Base-by-base conservation (phyloP, 2,888 invertebrate species). In the Junonia oenone region DNA sequence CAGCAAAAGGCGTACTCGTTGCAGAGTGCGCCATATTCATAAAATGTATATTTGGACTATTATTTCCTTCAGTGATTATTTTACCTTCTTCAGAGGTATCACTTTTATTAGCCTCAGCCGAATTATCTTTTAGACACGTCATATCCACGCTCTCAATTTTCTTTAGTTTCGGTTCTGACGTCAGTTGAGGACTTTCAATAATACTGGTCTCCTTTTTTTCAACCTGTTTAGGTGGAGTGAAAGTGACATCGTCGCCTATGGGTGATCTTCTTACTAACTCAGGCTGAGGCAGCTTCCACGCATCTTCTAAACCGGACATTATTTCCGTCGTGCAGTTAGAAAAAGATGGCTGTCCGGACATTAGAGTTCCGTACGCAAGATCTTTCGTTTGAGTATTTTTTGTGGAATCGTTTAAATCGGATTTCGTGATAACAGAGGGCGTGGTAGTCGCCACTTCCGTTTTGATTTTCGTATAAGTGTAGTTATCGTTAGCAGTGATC, bases 131-230 rank as follows among this genome's bases (percentile, higher is more conserved):
- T 2, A 88, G 68, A 53, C 81, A 88, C 17, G 77, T 69, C 59
- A 88, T 76, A 40, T 90, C 89, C 6, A 89, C 71, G 60, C 88
- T 90, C 26, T 89, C 85, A 76, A 88, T 81, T 68, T 79, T 86
- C 15, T 78, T 80, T 1, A 86, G 51, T 17, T 63, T 60, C 4
- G 80, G 80, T 29, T 79, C 73, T 1, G 63, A 49, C n/a, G 61
- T 62, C 31, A 80, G 59, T 35, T 72, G 68, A 2, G 84, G 87
- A 51, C 73, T 76, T 35, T 56, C 43, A 0, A 57, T 58, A 11
- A 58, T 63, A 48, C 35, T 37, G 8, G 50, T 49, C 27, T 62
- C 57, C 27, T 65, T 55, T 5, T 69, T 66, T 47, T 76, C 72
- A 0, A 45, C 2, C 3, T 61, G 60, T 40, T 66, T 72, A 0